A percentile compares a stretch with the other conserved stretches of the same genome.
Evolutionary conservation across 2,888 invertebrate species (phyloP).

Genomic region (Lepidocyrtoides sp.): DNA sequence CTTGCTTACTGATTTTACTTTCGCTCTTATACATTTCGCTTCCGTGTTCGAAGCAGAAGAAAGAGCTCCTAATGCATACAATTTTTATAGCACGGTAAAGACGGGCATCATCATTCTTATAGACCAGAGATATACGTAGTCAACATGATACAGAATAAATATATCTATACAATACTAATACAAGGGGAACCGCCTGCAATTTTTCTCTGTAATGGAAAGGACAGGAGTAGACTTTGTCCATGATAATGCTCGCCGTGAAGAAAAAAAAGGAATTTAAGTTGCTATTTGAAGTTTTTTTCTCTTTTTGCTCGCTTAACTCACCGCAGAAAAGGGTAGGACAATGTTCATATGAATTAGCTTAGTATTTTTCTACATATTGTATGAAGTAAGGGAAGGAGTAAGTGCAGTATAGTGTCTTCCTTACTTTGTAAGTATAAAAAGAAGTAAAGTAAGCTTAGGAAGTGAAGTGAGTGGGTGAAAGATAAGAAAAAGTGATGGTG

Average conservation of each 20-base stretch:
- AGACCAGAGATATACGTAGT: not conserved
- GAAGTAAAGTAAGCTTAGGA: not conserved
- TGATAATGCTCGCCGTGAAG: not conserved
- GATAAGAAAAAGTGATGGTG: slow-evolving; percentile 37
- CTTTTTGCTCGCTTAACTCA: not conserved
- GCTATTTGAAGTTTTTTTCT: slow-evolving; percentile 18
- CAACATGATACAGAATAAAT: not conserved
- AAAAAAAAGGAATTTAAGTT: slow-evolving; percentile 33
- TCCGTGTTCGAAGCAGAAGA: not conserved
- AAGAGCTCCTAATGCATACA: not conserved
- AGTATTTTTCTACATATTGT: not conserved
- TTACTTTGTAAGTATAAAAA: not conserved
- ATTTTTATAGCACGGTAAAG: not conserved
- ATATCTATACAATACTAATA: not conserved
- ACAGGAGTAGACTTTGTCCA: slow-evolving; percentile 11
- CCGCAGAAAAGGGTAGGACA: slow-evolving; percentile 31
- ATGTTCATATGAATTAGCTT: not conserved
- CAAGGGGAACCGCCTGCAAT: not conserved
- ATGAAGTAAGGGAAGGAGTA: not conserved
- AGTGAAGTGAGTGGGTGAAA: slow-evolving; percentile 26
- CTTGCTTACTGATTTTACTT: not conserved
- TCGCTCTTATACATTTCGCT: not conserved
- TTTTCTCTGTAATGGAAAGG: slow-evolving; percentile 20
- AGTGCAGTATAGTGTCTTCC: not conserved
- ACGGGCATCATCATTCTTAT: not conserved